A percentile compares a stretch with the other conserved stretches of the same genome.
phyloP scores from a whole-genome alignment of 2,797 vertebrate species.

The Austrolebias charrua region DNA sequence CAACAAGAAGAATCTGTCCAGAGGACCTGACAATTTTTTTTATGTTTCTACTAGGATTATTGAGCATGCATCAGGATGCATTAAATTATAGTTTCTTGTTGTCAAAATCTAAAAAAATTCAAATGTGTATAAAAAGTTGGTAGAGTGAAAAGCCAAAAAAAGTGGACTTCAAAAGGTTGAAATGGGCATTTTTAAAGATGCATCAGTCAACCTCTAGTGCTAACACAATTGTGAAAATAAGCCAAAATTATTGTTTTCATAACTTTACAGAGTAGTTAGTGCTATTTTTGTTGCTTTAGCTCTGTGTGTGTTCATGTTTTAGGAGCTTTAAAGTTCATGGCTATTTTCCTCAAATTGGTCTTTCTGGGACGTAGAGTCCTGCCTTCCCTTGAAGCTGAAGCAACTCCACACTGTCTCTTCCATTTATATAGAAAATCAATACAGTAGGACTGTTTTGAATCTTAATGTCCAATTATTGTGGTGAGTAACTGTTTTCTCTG shows the following conservation, averaged over 20 bases:
- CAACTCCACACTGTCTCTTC: neutral
- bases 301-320: neutral
- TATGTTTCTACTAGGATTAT: too few species aligned
- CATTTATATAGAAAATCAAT: conserved; percentile 1
- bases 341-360: neutral
- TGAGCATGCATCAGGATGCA: too few species aligned
- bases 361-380: neutral
- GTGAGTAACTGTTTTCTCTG: neutral
- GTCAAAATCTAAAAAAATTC: too few species aligned
- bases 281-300: neutral
- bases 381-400: neutral
- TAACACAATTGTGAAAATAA: too few species aligned
- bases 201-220: too few species aligned
- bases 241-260: neutral
- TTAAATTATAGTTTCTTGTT: too few species aligned
- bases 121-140: too few species aligned
- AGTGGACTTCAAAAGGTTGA: too few species aligned
- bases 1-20: too few species aligned
- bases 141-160: too few species aligned
- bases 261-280: neutral
- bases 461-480: conserved; percentile 33
- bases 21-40: too few species aligned
- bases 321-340: neutral
- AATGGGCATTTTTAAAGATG: too few species aligned
- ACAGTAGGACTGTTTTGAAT: conserved; percentile 1